Percentiles rank a stretch among this genome's conserved stretches.
Evolutionary conservation across 2,888 invertebrate genomes (phyloP).

Genomic region (Stenichneumon culpator): DNA sequence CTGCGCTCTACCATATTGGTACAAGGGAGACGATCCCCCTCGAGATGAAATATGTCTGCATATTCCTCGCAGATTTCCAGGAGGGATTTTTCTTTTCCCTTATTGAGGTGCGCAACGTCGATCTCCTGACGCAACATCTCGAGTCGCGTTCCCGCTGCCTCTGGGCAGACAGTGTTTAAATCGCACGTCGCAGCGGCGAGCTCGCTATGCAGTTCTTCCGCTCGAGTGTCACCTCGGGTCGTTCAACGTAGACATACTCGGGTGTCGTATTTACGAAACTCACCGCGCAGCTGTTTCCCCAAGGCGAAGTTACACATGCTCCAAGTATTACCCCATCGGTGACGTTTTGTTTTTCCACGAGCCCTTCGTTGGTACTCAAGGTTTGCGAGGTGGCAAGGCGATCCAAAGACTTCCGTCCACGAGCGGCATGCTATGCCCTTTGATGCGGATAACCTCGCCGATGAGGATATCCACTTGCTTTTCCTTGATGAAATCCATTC

Average conservation of each 20-base stretch:
- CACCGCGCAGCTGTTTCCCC: slow-evolving; percentile 10
- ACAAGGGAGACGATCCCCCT: not conserved
- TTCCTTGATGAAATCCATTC: slow-evolving; percentile 18
- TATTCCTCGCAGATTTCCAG: not conserved
- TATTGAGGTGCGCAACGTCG: not conserved
- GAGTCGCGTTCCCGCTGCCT: too few relatives aligned
- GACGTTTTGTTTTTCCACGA: not conserved
- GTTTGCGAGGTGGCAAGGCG: slow-evolving; percentile 3
- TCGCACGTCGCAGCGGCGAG: not conserved
- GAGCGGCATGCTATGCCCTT: slow-evolving; percentile 1
- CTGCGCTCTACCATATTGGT: not conserved
- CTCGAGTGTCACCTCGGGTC: too few relatives aligned
- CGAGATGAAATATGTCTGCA: too few relatives aligned
- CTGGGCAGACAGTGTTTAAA: not conserved
- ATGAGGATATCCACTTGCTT: slow-evolving; percentile 15
- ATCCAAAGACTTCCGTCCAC: not conserved
- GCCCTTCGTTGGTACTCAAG: too few relatives aligned
- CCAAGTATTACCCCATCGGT: not conserved
- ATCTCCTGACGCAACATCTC: too few relatives aligned
- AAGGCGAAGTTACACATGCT: slow-evolving; percentile 1
- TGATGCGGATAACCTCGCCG: not conserved
- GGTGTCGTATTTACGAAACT: not conserved
- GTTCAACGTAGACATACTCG: too few relatives aligned
- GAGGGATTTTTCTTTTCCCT: slow-evolving; percentile 16
- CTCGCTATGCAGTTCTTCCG: too few relatives aligned